phyloP scores from a whole-genome alignment of 2,113 vertebrate species.

The Sturnus vulgaris region DNA sequence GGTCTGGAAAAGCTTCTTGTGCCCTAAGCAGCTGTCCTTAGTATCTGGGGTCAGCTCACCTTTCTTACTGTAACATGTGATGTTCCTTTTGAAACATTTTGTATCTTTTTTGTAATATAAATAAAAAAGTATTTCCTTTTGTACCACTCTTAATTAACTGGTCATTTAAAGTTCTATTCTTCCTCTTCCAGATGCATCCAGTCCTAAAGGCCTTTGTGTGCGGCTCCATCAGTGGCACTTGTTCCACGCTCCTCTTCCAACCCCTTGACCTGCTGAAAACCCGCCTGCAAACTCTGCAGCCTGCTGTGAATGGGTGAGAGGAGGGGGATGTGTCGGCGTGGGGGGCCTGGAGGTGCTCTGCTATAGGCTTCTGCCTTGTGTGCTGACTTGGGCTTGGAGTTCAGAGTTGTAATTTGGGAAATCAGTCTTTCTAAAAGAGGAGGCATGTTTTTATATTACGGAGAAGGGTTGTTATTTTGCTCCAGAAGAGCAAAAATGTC shows the following conservation, averaged over 20 bases:
- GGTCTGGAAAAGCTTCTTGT: neutral
- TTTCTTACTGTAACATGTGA: rapidly evolving
- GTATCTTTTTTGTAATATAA: too few relatives aligned
- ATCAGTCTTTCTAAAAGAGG: neutral
- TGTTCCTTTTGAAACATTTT: too few relatives aligned
- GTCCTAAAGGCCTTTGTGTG: conserved; percentile 92
- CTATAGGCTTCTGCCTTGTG: neutral
- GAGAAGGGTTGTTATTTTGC: neutral
- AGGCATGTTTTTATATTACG: neutral
- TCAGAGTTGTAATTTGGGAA: neutral
- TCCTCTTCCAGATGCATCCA: conserved; percentile 79
- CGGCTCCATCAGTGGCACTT: conserved; percentile 92
- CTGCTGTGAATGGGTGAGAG: conserved; percentile 57
- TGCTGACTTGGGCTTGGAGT: neutral
- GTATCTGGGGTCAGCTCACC: neutral
- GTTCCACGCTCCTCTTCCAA: conserved; percentile 93
- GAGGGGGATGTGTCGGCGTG: rapidly evolving
- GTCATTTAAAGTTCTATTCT: neutral
- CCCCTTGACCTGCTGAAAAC: conserved; percentile 95
- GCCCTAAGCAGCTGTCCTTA: neutral
- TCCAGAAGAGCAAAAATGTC: neutral
- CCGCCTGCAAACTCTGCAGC: conserved; percentile 84
- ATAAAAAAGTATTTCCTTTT: neutral
- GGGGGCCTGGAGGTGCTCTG: rapidly evolving
- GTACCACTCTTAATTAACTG: neutral